Base-by-base conservation (phyloP, 2,888 invertebrate genomes). In the Nephrotoma appendiculata region DNA sequence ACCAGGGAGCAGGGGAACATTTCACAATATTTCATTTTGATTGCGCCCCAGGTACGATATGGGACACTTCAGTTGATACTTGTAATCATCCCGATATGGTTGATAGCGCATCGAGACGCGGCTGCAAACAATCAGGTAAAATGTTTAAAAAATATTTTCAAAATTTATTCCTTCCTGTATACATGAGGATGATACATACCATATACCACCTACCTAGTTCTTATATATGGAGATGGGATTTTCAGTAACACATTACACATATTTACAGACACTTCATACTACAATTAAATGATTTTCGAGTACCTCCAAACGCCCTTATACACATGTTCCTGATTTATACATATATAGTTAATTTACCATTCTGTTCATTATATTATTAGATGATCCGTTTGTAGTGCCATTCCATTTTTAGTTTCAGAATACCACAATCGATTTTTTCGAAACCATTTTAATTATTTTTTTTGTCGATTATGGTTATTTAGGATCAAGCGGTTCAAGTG, bases 11-110 rank as follows among this genome's bases (percentile, higher is more conserved):
- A 88, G 93, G 93, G 0, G 89, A 93, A 89, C 89, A 90, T 87
- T 95, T 93, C 89, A 94, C 94, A 86, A 92, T 94, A 6, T 95
- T 93, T 89, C 92, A 94, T 89, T 95, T 95, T 89, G 93, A 93
- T 84, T 96, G 96, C 89, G 93, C 94, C 12, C 93, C 93, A 87
- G 95, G 95, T 44, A 96, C 96, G 0, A 95, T 95, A 88, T 96
- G 95, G 93, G 95, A 96, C 91, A 94, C 94, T 42, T 92, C 93
- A 86, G 90, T 95, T 86, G 93, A 93, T 88, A 94, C 94, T 2
- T 96, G 96, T 90, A 95, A 95, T 90, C 92, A 95, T 89, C 93
- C 94, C 88, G 93, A 94, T 87, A 94, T 94, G 6, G 94, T 95
- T 15, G 94, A 94, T 89, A 71, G 71, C 31, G 94, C 94, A n/a